phyloP scores from a whole-genome alignment of 2,888 invertebrate genomes.

The Mystacides longicornis region DNA sequence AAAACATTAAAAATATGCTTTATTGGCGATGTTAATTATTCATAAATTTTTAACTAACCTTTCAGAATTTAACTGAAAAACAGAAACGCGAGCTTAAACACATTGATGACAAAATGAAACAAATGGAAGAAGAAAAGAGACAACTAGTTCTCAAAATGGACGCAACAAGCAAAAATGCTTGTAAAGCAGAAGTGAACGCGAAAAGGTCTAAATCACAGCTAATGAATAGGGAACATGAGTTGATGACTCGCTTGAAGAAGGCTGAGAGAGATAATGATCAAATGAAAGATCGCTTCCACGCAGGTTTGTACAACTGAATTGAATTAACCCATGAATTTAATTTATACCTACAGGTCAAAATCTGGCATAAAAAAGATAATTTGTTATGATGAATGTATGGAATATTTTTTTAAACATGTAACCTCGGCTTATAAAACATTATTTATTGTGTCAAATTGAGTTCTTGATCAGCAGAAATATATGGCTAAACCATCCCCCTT shows the following conservation, averaged over 20 bases:
- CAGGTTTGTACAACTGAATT: constrained; percentile 14
- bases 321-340: too few relatives aligned
- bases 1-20: too few relatives aligned
- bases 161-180: not conserved
- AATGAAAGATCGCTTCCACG: constrained; percentile 19
- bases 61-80: constrained; percentile 20
- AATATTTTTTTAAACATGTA: too few relatives aligned
- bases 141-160: constrained; percentile 14
- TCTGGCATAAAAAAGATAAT: too few relatives aligned
- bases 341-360: too few relatives aligned
- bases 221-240: constrained; percentile 6
- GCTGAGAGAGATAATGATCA: constrained; percentile 11
- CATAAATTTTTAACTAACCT: too few relatives aligned
- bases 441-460: too few relatives aligned
- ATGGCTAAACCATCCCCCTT: too few relatives aligned
- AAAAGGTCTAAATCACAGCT: constrained; percentile 9
- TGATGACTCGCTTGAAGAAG: constrained; percentile 12
- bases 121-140: constrained; percentile 13
- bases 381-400: too few relatives aligned
- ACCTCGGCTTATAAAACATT: too few relatives aligned
- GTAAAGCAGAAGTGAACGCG: constrained; percentile 3
- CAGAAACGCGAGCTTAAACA: constrained; percentile 15
- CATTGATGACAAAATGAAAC: constrained; percentile 7
- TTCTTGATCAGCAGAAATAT: too few relatives aligned
- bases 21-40: too few relatives aligned